A percentile compares a stretch with the other conserved stretches of the same genome.
Conservation (phyloP, 30 jellyfish, hydroid and myxozoan genomes). For the Cassiopea andromeda region DNA sequence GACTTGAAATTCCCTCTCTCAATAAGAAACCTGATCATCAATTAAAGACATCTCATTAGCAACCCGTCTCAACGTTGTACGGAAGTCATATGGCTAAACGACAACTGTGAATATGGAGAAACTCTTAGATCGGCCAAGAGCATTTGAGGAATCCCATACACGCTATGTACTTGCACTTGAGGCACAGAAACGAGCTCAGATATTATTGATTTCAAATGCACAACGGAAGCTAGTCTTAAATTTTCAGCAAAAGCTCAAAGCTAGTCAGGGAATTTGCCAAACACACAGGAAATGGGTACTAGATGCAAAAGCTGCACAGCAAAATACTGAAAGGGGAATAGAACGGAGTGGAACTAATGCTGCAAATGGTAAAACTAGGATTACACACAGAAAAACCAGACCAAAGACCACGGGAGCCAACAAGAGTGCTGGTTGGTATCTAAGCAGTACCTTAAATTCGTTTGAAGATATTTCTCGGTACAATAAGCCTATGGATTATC, state of each 20-base stretch:
- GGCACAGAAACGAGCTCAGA: constrained; percentile 36
- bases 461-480: neutral
- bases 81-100: no score
- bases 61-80: no score
- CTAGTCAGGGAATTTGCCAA: constrained; percentile 22
- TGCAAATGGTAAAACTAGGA: neutral
- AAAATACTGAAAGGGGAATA: neutral
- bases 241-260: constrained; percentile 37
- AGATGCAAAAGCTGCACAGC: neutral
- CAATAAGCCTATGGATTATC: no score
- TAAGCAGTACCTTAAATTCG: neutral
- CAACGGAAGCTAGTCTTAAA: constrained; percentile 37
- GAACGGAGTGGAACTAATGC: neutral
- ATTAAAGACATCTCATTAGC: no score
- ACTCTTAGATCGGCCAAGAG: constrained; percentile 19
- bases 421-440: neutral
- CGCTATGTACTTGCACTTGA: constrained; percentile 55
- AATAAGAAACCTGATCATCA: no score
- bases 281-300: constrained; percentile 23
- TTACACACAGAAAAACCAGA: neutral
- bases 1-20: no score
- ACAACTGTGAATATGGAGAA: constrained; percentile 32
- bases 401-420: constrained; percentile 37
- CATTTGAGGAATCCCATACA: constrained; percentile 1
- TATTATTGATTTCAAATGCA: constrained; percentile 27